Percentiles rank a stretch among this genome's conserved stretches.
Evolutionary conservation across 2,797 vertebrate genomes (phyloP).

Genomic region (Margarornis squamiger): DNA sequence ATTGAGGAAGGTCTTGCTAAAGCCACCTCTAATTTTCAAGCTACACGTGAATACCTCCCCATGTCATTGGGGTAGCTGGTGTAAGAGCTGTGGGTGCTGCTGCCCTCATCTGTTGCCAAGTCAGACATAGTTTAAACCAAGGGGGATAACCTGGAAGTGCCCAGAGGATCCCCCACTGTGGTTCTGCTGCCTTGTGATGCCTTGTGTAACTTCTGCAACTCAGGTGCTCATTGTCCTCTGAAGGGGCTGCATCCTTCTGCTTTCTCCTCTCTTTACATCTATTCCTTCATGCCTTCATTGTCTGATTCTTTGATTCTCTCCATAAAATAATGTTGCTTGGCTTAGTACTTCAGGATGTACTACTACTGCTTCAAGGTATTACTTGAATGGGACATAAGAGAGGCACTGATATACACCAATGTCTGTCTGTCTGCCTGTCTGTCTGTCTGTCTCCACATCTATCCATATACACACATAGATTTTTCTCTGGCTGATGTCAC

Average conservation of each 20-base stretch:
- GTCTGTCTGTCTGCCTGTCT: not conserved
- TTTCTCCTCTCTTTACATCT: not conserved
- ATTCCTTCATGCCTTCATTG: not conserved
- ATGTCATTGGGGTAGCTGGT: not conserved
- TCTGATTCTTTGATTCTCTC: not conserved
- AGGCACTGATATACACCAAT: not conserved
- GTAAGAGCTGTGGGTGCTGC: not conserved
- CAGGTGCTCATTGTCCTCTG: not conserved
- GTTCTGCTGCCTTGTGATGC: not conserved
- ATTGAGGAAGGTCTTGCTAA: not conserved
- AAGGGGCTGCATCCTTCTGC: not conserved
- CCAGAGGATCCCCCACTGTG: not conserved
- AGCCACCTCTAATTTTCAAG: not conserved
- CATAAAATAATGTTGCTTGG: not conserved
- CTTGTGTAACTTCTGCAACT: not conserved
- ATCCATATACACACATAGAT: not conserved
- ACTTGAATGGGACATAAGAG: not conserved
- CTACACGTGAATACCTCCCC: not conserved
- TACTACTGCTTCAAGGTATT: not conserved
- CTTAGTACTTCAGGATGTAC: not conserved
- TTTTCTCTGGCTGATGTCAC: not conserved
- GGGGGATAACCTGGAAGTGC: not conserved
- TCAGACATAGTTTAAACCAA: not conserved
- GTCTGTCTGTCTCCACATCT: not conserved
- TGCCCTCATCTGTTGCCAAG: not conserved